Conservation (phyloP, 2,888 invertebrate genomes). For the Polymixis lichenea region DNA sequence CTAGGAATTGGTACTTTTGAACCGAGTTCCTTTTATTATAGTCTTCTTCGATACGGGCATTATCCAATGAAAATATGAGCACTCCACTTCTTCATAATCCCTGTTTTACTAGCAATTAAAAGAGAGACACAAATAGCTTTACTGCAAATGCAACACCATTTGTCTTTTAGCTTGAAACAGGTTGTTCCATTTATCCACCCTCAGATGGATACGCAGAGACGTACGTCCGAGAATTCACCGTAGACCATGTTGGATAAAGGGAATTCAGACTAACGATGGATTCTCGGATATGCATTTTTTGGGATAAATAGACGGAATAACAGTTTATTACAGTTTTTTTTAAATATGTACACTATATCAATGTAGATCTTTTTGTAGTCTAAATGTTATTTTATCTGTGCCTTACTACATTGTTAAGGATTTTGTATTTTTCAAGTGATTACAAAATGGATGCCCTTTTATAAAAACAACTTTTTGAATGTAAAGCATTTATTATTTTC, state of each 20-base stretch:
- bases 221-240: not conserved
- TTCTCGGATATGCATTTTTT: not conserved
- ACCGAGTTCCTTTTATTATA: not conserved
- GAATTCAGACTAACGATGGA: not conserved
- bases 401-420: not conserved
- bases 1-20: not conserved
- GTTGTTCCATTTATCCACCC: not conserved
- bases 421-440: not conserved
- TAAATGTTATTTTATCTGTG: slow-evolving; percentile 13
- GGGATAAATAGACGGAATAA: not conserved
- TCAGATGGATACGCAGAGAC: not conserved
- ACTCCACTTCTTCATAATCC: slow-evolving; percentile 13
- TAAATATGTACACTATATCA: not conserved
- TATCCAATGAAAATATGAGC: not conserved
- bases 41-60: no score
- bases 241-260: not conserved
- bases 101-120: not conserved
- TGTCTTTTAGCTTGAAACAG: not conserved
- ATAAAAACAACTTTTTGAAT: not conserved
- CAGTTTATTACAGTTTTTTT: not conserved
- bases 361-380: not conserved
- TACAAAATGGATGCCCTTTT: no score
- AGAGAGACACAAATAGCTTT: not conserved
- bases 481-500: not conserved
- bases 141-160: not conserved